These are phyloP conservation scores for Clarias laeviceps DNA, from an alignment of 2,797 vertebrate genomes.

Conservation along the genomic window DNA sequence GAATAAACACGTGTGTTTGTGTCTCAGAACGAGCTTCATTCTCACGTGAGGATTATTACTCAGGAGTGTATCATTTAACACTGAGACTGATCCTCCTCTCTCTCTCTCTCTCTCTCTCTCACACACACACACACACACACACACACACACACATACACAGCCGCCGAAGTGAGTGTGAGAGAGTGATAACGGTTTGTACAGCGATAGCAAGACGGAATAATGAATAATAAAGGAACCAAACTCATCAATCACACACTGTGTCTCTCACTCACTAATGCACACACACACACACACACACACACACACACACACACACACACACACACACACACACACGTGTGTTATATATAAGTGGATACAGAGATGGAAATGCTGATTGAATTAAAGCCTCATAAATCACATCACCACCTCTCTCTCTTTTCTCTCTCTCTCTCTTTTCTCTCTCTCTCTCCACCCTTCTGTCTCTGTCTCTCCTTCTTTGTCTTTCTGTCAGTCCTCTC, in stretches of 20 bases:
- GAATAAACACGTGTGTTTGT: neutral
- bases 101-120: constrained; percentile 52
- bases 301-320: constrained; percentile 59
- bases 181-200: neutral
- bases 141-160: constrained; percentile 36
- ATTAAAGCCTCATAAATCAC: constrained; percentile 95
- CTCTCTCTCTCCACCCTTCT: constrained; percentile 29
- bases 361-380: constrained; percentile 89
- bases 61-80: constrained; percentile 10
- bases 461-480: too few species aligned
- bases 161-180: neutral
- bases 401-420: constrained; percentile 52
- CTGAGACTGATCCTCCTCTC: neutral
- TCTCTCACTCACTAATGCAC: constrained; percentile 44
- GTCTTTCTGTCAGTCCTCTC: neutral
- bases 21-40: neutral
- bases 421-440: constrained; percentile 40
- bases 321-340: constrained; percentile 57
- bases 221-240: constrained; percentile 26
- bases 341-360: constrained; percentile 89
- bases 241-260: neutral
- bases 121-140: constrained; percentile 24
- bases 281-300: constrained; percentile 14
- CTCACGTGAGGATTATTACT: constrained; percentile 5
- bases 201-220: neutral